A percentile compares a stretch with the other conserved stretches of the same genome.
These are phyloP conservation scores for Cactoblastis cactorum DNA, from an alignment of 2,888 invertebrate genomes.

Conservation along the genomic window DNA sequence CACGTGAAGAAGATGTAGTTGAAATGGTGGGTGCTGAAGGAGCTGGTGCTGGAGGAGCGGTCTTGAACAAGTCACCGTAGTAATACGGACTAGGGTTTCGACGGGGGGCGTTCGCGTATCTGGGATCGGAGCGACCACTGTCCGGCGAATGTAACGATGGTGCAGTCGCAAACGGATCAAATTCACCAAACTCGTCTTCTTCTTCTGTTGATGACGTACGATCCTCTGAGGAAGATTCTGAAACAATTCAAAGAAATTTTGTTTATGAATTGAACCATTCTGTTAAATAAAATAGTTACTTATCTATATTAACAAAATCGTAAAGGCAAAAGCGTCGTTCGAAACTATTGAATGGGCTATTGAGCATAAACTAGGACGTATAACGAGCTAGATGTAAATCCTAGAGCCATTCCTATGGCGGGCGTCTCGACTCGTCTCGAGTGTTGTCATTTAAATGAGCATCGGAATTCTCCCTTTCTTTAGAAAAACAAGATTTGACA, in stretches of 20 bases:
- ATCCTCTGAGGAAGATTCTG: constrained; percentile 69
- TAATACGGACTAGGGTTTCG: constrained; percentile 91
- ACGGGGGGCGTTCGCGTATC: constrained; percentile 77
- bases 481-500: constrained; percentile 26
- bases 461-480: constrained; percentile 38
- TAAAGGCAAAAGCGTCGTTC: constrained; percentile 8
- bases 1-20: constrained; percentile 65
- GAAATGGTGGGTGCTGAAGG: constrained; percentile 75
- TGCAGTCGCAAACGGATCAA: constrained; percentile 70
- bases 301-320: background rate
- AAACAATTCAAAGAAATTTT: constrained; percentile 37
- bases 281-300: background rate
- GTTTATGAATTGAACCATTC: background rate
- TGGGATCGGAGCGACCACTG: constrained; percentile 80
- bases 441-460: constrained; percentile 54
- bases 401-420: constrained; percentile 38
- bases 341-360: constrained; percentile 26
- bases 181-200: constrained; percentile 79
- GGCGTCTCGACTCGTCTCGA: constrained; percentile 52
- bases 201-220: constrained; percentile 74
- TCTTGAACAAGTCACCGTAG: constrained; percentile 87
- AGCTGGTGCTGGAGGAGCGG: constrained; percentile 55
- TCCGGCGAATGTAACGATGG: constrained; percentile 84
- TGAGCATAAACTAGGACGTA: constrained; percentile 34
- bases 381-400: constrained; percentile 47